These are phyloP conservation scores for Syrphus vitripennis DNA, from an alignment of 2,888 invertebrate species.

Conservation along the genomic window DNA sequence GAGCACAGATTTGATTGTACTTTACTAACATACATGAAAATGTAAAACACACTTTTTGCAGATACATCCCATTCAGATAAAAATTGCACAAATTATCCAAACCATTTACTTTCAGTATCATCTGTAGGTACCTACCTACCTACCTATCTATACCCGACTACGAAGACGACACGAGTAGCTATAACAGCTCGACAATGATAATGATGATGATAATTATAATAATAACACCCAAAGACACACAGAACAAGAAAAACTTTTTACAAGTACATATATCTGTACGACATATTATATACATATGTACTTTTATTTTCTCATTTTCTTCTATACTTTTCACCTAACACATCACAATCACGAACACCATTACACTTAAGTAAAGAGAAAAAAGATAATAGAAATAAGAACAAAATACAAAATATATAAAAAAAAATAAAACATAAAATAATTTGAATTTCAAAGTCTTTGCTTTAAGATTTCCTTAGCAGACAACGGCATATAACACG, in stretches of 20 bases:
- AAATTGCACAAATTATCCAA: slow-evolving; percentile 63
- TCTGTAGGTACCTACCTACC: neutral
- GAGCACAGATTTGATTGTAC: slow-evolving; percentile 47
- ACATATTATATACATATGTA: neutral
- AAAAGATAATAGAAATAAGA: neutral
- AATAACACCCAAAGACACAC: slow-evolving; percentile 50
- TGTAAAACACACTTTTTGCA: neutral
- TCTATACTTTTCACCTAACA: slow-evolving; percentile 48
- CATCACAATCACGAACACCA: slow-evolving; percentile 4
- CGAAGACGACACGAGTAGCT: neutral
- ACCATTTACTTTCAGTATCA: slow-evolving; percentile 55
- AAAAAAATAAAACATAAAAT: slow-evolving; percentile 30
- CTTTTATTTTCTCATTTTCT: slow-evolving; percentile 20
- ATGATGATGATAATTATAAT: slow-evolving; percentile 63
- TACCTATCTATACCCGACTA: neutral
- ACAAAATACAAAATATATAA: too few species aligned
- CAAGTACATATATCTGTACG: slow-evolving; percentile 7
- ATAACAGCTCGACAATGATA: slow-evolving; percentile 39
- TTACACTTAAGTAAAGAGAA: slow-evolving; percentile 16
- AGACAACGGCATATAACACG: slow-evolving; percentile 3
- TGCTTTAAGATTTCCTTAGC: slow-evolving; percentile 28
- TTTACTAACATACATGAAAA: neutral
- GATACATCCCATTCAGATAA: slow-evolving; percentile 17
- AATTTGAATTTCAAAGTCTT: slow-evolving; percentile 66
- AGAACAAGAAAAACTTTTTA: slow-evolving; percentile 2